phyloP scores from a whole-genome alignment of 2,797 vertebrate species.

The Karalla daura region DNA sequence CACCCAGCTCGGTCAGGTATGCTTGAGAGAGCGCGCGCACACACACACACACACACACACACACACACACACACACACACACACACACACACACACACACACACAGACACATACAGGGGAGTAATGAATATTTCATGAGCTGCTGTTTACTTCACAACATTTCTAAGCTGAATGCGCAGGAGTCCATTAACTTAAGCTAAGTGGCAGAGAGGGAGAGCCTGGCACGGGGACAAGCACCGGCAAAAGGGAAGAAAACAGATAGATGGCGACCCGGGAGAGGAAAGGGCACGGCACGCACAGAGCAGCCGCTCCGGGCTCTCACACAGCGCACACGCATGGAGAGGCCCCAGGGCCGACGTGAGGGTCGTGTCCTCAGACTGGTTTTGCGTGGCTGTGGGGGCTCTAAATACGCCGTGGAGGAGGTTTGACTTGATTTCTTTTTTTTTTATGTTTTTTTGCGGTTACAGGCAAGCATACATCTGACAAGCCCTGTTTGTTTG shows the following conservation, averaged over 20 bases:
- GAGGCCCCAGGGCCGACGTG: background rate
- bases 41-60: constrained; percentile 23
- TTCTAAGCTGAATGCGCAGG: constrained; percentile 59
- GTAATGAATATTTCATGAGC: constrained; percentile 79
- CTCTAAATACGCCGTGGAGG: background rate
- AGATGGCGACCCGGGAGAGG: constrained; percentile 33
- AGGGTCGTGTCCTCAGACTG: constrained; percentile 23
- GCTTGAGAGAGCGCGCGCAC: too few species aligned
- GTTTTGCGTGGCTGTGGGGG: background rate
- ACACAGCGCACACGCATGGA: constrained; percentile 16
- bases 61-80: constrained; percentile 23
- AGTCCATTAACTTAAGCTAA: constrained; percentile 74
- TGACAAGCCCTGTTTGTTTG: background rate
- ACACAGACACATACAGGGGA: constrained; percentile 26
- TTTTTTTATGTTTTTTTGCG: too few species aligned
- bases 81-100: constrained; percentile 26
- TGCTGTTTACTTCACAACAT: constrained; percentile 74
- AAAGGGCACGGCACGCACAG: constrained; percentile 33
- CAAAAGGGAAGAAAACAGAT: constrained; percentile 29
- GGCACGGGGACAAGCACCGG: constrained; percentile 19
- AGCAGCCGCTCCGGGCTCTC: constrained; percentile 38
- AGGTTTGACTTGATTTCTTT: too few species aligned
- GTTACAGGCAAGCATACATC: background rate
- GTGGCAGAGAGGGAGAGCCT: constrained; percentile 52
- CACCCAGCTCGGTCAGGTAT: constrained; percentile 19